Evolutionary conservation across 2,888 invertebrate species (phyloP), one percentile per base, ranked within the genome.

Genomic region (Athalia circularis): DNA sequence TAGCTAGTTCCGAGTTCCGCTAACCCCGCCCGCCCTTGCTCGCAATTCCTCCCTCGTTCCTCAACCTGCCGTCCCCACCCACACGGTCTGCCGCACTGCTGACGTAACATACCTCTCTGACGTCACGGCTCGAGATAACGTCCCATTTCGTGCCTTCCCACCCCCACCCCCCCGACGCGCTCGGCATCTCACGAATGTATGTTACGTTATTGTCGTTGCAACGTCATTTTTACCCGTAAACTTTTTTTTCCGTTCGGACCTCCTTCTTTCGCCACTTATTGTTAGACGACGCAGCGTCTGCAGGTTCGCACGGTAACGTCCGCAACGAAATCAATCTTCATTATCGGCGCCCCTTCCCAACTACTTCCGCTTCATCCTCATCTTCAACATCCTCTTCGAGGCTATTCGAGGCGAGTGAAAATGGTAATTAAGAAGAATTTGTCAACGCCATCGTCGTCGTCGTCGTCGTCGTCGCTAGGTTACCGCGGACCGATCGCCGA

Each of bases 81-180:
- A 82, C 80, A 83, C 81, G 82, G 83, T 83, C 85, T 83, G 83
- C 84, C 84, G 84, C 85, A 84, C 84, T 82, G 81, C 83, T 86
- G 86, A 86, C 87, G 87, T 87, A 86, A 87, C 82, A 80, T 78
- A 68, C 78, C 79, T 59, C 72, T 72, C 85, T 86, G 86, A 87
- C 87, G 86, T 87, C 85, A 86, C 81, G 75, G 79, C 77, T 74
- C 74, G 75, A 70, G 80, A 79, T 80, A 83, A 82, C 83, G 82
- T 80, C 77, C 83, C 77, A 82, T 75, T 81, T 75, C 82, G 79
- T 80, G 48, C 67, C 43, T 70, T 43, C 77, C 57, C 62, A 62
- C 80, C 78, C 80, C 79, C 50, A 57, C 72, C 76, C 54, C 72
- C 77, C 64, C 52, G 76, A 52, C 50, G 72, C 76, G 61, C 59